Evolutionary conservation across 2,797 vertebrate genomes (phyloP).

Genomic region (Xenops minutus): DNA sequence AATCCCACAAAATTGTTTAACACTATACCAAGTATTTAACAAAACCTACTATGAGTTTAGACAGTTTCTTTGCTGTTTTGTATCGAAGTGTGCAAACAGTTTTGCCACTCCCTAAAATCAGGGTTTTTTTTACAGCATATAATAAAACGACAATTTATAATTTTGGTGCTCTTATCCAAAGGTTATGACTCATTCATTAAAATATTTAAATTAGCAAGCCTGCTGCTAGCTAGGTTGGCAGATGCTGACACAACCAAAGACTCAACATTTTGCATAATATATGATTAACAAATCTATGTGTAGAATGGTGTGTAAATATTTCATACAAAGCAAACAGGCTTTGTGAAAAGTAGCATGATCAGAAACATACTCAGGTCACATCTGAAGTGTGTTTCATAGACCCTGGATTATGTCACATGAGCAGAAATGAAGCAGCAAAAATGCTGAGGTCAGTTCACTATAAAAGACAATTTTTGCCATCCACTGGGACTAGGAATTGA

Average conservation of each 20-base stretch:
- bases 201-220: conserved; percentile 35
- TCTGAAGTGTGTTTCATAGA: neutral
- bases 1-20: neutral
- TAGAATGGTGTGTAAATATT: neutral
- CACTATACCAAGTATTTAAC: neutral
- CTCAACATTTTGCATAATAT: neutral
- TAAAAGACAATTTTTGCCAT: neutral
- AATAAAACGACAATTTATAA: neutral
- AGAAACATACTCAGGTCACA: neutral
- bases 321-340: neutral
- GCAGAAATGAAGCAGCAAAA: neutral
- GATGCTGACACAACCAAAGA: neutral
- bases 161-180: conserved; percentile 1
- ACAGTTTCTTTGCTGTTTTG: neutral
- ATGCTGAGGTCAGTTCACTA: neutral
- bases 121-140: rapidly evolving
- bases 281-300: neutral
- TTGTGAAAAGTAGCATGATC: neutral
- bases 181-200: conserved; percentile 44
- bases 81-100: neutral
- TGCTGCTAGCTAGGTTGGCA: conserved; percentile 35
- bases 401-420: neutral
- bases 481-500: neutral
- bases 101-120: neutral
- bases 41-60: neutral